Conservation (phyloP, 2,888 invertebrate species). For the Bembecia ichneumoniformis region DNA sequence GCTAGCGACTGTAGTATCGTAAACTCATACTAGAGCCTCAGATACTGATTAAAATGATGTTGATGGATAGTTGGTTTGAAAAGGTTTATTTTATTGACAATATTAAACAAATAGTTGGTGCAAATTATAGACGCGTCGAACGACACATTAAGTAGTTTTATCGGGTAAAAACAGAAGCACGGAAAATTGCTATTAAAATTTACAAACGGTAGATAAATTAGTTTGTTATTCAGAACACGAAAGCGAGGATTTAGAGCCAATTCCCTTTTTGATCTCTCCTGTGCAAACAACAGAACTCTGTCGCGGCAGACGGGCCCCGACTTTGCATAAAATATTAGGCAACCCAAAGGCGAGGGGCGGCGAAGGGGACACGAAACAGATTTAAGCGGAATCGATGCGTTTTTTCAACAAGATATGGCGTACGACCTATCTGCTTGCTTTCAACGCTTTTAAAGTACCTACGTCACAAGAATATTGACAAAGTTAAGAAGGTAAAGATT, state of each 20-base stretch:
- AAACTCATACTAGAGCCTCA: too few relatives aligned
- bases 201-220: slow-evolving; percentile 44
- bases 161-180: background rate
- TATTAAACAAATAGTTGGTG: too few relatives aligned
- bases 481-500: too few relatives aligned
- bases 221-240: slow-evolving; percentile 61
- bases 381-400: background rate
- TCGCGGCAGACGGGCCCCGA: slow-evolving; percentile 40
- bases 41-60: too few relatives aligned
- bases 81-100: too few relatives aligned
- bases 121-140: too few relatives aligned
- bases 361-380: background rate
- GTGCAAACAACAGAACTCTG: slow-evolving; percentile 58
- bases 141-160: too few relatives aligned
- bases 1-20: too few relatives aligned
- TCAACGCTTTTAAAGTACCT: too few relatives aligned
- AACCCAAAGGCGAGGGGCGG: slow-evolving; percentile 6
- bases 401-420: background rate
- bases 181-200: slow-evolving; percentile 39
- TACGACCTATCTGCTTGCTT: too few relatives aligned
- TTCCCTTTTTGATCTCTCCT: slow-evolving; percentile 65
- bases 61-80: too few relatives aligned
- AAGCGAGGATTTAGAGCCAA: slow-evolving; percentile 56
- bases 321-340: slow-evolving; percentile 65
- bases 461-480: too few relatives aligned